Evolutionary conservation across 2,113 vertebrate genomes (phyloP).

Genomic region (Setophaga coronata): DNA sequence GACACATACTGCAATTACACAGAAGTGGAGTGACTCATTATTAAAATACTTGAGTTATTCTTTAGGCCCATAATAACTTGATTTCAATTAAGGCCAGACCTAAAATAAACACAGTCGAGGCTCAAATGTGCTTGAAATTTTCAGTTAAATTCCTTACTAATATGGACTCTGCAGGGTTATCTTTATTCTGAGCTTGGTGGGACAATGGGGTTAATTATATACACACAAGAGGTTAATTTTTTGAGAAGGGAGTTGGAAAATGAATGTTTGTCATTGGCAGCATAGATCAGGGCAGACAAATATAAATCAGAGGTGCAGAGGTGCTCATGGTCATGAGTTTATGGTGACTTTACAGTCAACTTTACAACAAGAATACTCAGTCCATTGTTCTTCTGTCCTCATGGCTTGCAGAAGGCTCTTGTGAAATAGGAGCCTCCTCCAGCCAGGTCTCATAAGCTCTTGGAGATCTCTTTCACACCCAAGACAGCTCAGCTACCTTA

Average conservation of each 20-base stretch:
- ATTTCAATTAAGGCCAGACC: neutral
- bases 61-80: neutral
- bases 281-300: neutral
- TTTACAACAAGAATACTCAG: neutral
- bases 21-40: neutral
- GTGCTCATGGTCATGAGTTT: accelerated
- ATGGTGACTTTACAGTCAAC: neutral
- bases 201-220: neutral
- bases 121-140: neutral
- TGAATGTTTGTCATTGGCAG: neutral
- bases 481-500: no score
- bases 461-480: no score
- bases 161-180: accelerated
- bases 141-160: neutral
- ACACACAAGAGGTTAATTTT: accelerated
- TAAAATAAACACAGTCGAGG: neutral
- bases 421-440: no score
- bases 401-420: neutral
- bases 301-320: neutral
- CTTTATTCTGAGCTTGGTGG: neutral
- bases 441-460: no score
- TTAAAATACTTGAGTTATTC: neutral
- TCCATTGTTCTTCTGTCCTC: neutral
- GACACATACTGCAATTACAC: neutral
- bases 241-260: neutral